A percentile compares a stretch with the other conserved stretches of the same genome.
These are phyloP conservation scores for Hylaeus volcanicus DNA, from an alignment of 1,140 invertebrate genomes.

Conservation along the genomic window DNA sequence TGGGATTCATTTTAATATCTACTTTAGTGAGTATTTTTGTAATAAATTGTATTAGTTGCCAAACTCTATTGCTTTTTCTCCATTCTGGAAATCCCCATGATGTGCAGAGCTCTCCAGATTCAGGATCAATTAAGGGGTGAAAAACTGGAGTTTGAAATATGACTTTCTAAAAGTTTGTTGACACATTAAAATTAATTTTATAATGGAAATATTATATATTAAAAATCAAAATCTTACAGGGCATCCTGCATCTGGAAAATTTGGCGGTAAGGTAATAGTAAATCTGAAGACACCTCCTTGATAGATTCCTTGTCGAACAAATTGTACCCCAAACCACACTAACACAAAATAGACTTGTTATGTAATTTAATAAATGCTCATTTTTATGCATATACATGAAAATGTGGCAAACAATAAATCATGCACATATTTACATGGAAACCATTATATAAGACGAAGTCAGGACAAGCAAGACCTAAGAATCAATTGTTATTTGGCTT, in stretches of 20 bases:
- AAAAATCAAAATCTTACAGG: constrained; percentile 83
- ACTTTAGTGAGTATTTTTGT: constrained; percentile 91
- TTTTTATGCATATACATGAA: not conserved
- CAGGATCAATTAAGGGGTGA: constrained; percentile 91
- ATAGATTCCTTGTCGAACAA: constrained; percentile 93
- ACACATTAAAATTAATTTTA: constrained; percentile 27
- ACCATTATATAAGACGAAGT: constrained; percentile 57
- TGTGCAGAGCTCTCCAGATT: constrained; percentile 88
- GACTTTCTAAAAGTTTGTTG: constrained; percentile 85
- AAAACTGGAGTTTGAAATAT: constrained; percentile 92
- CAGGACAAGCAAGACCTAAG: constrained; percentile 63
- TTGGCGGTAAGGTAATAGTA: constrained; percentile 90
- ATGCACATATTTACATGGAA: constrained; percentile 62
- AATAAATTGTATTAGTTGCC: constrained; percentile 94
- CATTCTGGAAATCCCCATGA: constrained; percentile 91
- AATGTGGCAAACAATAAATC: constrained; percentile 41
- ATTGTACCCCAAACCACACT: constrained; percentile 97
- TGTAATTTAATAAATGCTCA: not conserved
- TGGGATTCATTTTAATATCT: constrained; percentile 83
- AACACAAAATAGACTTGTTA: constrained; percentile 73
- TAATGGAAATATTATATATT: not conserved
- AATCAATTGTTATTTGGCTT: constrained; percentile 39
- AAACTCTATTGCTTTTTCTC: constrained; percentile 91
- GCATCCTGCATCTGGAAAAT: constrained; percentile 92
- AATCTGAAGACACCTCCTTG: constrained; percentile 94